Evolutionary conservation across 2,888 invertebrate genomes (phyloP).

Genomic region (Orthosia cruda): DNA sequence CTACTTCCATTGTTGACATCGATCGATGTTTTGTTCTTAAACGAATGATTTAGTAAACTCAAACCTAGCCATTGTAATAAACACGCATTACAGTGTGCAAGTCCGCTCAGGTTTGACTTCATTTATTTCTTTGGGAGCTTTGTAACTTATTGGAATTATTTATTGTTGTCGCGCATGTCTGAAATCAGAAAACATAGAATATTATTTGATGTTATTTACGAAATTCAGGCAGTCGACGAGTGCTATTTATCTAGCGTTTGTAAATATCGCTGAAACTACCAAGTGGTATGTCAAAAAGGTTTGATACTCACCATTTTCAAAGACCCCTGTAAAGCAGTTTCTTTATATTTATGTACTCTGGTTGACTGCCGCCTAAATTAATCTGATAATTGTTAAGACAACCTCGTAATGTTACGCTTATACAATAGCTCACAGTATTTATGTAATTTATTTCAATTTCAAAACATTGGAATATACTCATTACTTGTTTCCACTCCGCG

Average conservation of each 20-base stretch:
- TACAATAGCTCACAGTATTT: conserved; percentile 71
- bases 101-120: conserved; percentile 36
- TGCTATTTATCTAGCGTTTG: conserved; percentile 18
- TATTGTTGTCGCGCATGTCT: conserved; percentile 47
- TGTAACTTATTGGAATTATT: conserved; percentile 44
- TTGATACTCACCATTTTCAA: neutral
- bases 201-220: conserved; percentile 35
- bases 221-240: conserved; percentile 19
- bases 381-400: conserved; percentile 49
- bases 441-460: conserved; percentile 70
- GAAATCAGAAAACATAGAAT: conserved; percentile 35
- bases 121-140: conserved; percentile 16
- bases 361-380: conserved; percentile 31
- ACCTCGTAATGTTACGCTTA: conserved; percentile 80
- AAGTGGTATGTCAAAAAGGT: conserved; percentile 8
- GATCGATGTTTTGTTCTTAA: conserved; percentile 65
- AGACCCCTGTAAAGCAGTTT: conserved; percentile 10
- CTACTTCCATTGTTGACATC: conserved; percentile 74
- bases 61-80: conserved; percentile 27
- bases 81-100: conserved; percentile 33
- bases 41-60: conserved; percentile 51
- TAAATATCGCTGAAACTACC: conserved; percentile 2
- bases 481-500: conserved; percentile 49
- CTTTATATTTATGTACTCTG: conserved; percentile 23
- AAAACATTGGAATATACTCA: conserved; percentile 53